Evolutionary conservation across 1,140 invertebrate genomes (phyloP), one percentile per base, ranked within the genome.

Genomic region (Sesamia nonagrioides): DNA sequence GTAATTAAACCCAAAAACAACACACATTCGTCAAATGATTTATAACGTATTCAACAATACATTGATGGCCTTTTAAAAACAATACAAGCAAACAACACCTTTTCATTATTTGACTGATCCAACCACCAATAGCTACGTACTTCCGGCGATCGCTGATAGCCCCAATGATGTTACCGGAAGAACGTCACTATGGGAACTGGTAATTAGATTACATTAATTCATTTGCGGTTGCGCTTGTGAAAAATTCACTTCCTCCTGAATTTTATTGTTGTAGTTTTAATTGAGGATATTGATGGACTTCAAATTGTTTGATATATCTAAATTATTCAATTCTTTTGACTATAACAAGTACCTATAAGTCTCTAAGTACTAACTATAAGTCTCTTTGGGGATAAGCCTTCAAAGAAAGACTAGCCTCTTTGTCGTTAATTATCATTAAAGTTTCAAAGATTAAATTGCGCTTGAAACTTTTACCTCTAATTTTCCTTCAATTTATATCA

Each of bases 121-220:
- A 15, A 72, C 42, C 68, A 33, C 68, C 71, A 73, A 73, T 73
- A 73, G 37, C 71, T 48, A 27, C 63, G 18, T 68, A 73, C 71
- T 73, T 73, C 71, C 71, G 71, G 54, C 33, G 71, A 73, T 73
- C 54, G 71, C 54, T 73, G 71, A 73, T 73, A 73, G 50, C 17
- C 50, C 56, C 45, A 58, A 73, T 73, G 71, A 68, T 68, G 63
- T 68, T 42, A 73, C 71, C 71, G 71, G 71, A 73, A 73, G 54
- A 82, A 86, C 87, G 88, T 88, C 89, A 90, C 82, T 89, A 91
- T 92, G 91, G 90, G 91, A 92, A 91, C 90, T 89, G 89, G 90
- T 90, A 91, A 92, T 92, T 92, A 92, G 91, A 91, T 91, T 91
- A 91, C 84, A 89, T 68, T 68, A 73, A 73, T 73, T 45, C 71